Evolutionary conservation across 2,113 vertebrate genomes (phyloP), one percentile per base, ranked within the genome.

Genomic region (Suricata suricatta): DNA sequence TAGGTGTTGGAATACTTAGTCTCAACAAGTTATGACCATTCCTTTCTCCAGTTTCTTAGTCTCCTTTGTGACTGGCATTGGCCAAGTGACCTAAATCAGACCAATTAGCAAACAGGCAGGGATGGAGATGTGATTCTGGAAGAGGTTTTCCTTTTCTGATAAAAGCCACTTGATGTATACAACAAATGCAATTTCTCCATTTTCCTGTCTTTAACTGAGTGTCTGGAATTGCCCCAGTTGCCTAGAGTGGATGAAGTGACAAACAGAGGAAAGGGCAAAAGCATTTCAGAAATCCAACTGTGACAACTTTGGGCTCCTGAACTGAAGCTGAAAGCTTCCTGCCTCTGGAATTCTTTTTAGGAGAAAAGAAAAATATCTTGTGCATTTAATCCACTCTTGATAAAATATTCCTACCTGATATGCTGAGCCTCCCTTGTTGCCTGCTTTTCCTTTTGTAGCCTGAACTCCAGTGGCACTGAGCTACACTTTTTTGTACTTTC

Each of bases 271-370:
- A 29, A 50, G 25, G n/a, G n/a, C 33, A 19, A 13, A 72, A 17
- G 31, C 72, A 38, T 91, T 89, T 92, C 72, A 77, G n/a, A 94
- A 76, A 81, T 71, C 33, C 84, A 68, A 14, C 13, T 12, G 17
- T 69, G 63, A 77, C 4, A 41, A 64, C 50, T 83, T 82, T 74
- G 19, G 80, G 14, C 4, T 63, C 3, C 17, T 69, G 52, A 96
- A 44, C 66, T 38, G 57, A 96, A 72, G 33, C 47, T 31, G 47
- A 33, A 87, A 69, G 27, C 23, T 92, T 92, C 63, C n/a, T 54
- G 63, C 10, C 19, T 35, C 31, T 15, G 60, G 10, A 86, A 63
- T 84, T 90, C 9, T 63, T 93, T 77, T 80, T 23, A 66, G 21
- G 23, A 76, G 6, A 86, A 10, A 69, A 81, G 19, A 41, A 71